phyloP scores from a whole-genome alignment of 2,113 vertebrate species.

The Miniopterus natalensis region DNA sequence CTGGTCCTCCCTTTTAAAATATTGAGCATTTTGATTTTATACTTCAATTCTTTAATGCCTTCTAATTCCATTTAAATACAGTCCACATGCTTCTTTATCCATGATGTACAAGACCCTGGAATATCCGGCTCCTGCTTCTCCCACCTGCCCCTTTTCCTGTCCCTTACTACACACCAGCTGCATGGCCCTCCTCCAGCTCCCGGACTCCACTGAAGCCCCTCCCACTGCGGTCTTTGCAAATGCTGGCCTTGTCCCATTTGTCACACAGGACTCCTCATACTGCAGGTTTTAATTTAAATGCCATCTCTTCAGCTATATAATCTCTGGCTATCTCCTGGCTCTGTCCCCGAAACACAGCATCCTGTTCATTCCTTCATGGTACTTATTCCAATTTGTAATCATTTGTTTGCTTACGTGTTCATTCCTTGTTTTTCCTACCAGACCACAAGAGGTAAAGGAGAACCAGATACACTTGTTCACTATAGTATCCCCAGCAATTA shows the following conservation, averaged over 20 bases:
- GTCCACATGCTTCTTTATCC: neutral
- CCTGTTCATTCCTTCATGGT: neutral
- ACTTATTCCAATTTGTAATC: neutral
- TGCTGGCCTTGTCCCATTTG: neutral
- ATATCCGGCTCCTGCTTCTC: neutral
- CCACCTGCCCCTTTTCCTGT: neutral
- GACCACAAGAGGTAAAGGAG: neutral
- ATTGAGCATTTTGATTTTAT: neutral
- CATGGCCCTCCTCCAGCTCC: neutral
- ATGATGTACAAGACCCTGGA: neutral
- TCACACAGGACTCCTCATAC: neutral
- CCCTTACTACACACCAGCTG: neutral
- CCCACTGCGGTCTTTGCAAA: neutral
- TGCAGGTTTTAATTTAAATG: slow-evolving; percentile 41
- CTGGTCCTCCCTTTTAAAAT: slow-evolving; percentile 31
- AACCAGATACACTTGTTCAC: neutral
- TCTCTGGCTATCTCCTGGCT: neutral
- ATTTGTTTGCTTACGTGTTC: neutral
- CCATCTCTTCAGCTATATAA: neutral
- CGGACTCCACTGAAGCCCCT: neutral
- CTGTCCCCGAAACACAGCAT: neutral
- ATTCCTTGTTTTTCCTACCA: neutral
- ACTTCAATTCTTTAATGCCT: neutral
- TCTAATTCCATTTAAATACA: slow-evolving; percentile 38
- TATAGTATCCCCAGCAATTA: neutral